These are phyloP conservation scores for Volucella inflata DNA, from an alignment of 2,888 invertebrate species.

Conservation along the genomic window DNA sequence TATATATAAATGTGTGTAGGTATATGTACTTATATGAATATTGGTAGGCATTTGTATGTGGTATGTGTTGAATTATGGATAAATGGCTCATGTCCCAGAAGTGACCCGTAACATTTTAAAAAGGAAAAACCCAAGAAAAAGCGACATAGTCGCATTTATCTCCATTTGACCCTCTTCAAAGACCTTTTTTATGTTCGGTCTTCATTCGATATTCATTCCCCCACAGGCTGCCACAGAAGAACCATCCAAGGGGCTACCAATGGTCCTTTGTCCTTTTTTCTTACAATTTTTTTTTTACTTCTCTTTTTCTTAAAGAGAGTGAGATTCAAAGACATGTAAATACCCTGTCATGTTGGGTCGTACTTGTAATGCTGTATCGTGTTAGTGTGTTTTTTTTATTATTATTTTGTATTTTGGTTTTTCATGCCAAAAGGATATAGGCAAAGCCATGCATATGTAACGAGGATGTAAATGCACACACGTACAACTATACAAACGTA, in stretches of 20 bases:
- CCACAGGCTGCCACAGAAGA: constrained; percentile 69
- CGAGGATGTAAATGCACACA: constrained; percentile 48
- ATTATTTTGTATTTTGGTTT: constrained; percentile 24
- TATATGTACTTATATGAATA: not conserved
- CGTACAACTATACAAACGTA: constrained; percentile 7
- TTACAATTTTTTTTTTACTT: constrained; percentile 5
- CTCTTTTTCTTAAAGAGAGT: constrained; percentile 1
- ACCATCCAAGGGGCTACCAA: constrained; percentile 67
- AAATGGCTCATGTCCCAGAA: constrained; percentile 73
- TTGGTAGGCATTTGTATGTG: not conserved
- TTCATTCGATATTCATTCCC: constrained; percentile 76
- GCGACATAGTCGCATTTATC: constrained; percentile 81
- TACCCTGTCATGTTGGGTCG: constrained; percentile 76
- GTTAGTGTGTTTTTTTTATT: constrained; percentile 40
- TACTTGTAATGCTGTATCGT: constrained; percentile 46
- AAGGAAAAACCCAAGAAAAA: constrained; percentile 68
- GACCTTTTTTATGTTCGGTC: constrained; percentile 80
- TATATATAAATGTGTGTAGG: constrained; percentile 6
- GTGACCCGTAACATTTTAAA: constrained; percentile 70
- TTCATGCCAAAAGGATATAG: constrained; percentile 39
- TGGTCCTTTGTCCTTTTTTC: constrained; percentile 74
- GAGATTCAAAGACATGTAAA: constrained; percentile 76
- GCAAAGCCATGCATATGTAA: constrained; percentile 74
- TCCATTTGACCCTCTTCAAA: constrained; percentile 84
- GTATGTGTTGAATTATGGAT: constrained; percentile 27